A percentile compares a stretch with the other conserved stretches of the same genome.
Evolutionary conservation across 2,113 vertebrate species (phyloP).

Genomic region (Propithecus coquereli): DNA sequence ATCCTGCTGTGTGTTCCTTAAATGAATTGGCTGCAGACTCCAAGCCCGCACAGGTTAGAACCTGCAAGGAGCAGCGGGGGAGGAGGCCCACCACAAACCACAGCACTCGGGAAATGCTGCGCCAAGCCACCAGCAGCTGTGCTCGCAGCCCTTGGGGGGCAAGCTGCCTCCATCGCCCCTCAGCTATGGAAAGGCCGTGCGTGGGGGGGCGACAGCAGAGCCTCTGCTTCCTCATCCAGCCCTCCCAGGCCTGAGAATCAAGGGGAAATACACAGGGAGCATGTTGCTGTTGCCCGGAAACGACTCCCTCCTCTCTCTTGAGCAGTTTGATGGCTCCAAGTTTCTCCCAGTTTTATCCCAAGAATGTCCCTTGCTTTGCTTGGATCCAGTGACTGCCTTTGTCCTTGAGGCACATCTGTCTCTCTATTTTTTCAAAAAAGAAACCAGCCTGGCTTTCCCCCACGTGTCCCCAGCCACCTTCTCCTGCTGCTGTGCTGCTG

Average conservation of each 20-base stretch:
- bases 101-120: not conserved
- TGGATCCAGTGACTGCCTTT: not conserved
- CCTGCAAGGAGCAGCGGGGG: not conserved
- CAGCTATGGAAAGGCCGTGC: too few species aligned
- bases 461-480: fast-evolving
- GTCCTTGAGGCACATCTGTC: not conserved
- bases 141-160: not conserved
- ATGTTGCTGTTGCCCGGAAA: not conserved
- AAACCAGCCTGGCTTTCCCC: not conserved
- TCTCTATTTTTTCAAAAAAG: not conserved
- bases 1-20: not conserved
- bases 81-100: not conserved
- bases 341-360: not conserved
- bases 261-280: not conserved
- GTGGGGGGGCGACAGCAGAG: not conserved
- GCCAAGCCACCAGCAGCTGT: not conserved
- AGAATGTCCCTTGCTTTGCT: not conserved
- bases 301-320: not conserved
- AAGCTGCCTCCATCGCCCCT: not conserved
- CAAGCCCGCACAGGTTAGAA: not conserved
- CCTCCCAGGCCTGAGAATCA: not conserved
- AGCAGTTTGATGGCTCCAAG: not conserved
- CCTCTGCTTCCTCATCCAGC: not conserved
- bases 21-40: not conserved
- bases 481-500: fast-evolving